Percentiles rank a stretch among this genome's conserved stretches.
Conservation (phyloP, 2,113 vertebrate genomes). For the Ceyx cyanopectus region DNA sequence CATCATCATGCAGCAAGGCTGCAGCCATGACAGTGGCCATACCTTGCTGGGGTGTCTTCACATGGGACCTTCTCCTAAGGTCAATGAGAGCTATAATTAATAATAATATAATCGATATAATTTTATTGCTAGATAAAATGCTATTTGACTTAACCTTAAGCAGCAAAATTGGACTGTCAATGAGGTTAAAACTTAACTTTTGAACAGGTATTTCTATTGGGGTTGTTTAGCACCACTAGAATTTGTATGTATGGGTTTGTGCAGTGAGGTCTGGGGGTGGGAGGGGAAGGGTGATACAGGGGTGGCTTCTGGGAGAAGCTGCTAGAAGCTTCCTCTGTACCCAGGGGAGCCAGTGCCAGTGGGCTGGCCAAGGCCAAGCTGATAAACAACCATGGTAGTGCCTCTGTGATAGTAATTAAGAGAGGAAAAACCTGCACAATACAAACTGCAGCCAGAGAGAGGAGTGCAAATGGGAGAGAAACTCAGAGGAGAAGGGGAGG, state of each 20-base stretch:
- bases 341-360: not conserved
- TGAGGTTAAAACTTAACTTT: not conserved
- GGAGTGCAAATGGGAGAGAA: not conserved
- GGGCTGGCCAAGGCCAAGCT: not conserved
- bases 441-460: not conserved
- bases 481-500: not conserved
- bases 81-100: not conserved
- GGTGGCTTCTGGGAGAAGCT: not conserved
- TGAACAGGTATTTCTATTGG: not conserved
- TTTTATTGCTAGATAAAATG: not conserved
- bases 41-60: accelerated
- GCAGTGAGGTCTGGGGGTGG: not conserved
- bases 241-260: not conserved
- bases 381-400: accelerated
- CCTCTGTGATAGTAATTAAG: not conserved
- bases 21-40: accelerated
- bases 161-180: not conserved
- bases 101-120: too few species aligned
- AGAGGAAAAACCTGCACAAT: not conserved
- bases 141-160: not conserved
- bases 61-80: not conserved
- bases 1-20: accelerated
- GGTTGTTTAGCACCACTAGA: not conserved
- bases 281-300: not conserved
- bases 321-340: not conserved